Percentiles rank a stretch among this genome's conserved stretches.
Evolutionary conservation across 2,113 vertebrate species (phyloP).

Genomic region (Eolophus roseicapilla): DNA sequence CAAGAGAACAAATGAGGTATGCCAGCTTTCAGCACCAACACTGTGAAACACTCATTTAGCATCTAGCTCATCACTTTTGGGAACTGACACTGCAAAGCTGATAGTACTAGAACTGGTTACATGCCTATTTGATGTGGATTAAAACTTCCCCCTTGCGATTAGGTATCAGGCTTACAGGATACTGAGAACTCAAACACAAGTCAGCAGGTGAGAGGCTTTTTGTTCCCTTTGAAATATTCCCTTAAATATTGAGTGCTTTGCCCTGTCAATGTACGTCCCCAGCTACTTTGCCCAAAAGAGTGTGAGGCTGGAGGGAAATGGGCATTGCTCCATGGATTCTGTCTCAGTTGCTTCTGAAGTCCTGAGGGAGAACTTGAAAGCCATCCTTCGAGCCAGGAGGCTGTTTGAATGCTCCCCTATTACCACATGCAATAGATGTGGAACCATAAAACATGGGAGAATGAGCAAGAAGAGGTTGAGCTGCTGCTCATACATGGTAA

Average conservation of each 20-base stretch:
- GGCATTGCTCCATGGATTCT: background rate
- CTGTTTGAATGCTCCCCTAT: background rate
- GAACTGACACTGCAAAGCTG: background rate
- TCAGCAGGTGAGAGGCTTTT: background rate
- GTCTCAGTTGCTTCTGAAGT: background rate
- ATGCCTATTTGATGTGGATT: background rate
- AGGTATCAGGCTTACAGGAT: rapidly evolving
- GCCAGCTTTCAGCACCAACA: background rate
- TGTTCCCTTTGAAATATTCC: background rate
- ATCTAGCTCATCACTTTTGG: background rate
- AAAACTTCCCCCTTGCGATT: background rate
- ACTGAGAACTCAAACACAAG: background rate
- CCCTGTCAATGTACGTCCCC: background rate
- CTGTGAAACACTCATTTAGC: background rate
- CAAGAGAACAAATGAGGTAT: background rate
- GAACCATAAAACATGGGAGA: background rate
- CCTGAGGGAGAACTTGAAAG: background rate
- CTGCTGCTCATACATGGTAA: background rate
- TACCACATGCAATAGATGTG: background rate
- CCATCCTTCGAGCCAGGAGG: background rate
- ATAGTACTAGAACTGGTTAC: background rate
- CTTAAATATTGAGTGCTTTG: background rate
- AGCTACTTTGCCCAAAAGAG: rapidly evolving
- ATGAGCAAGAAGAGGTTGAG: background rate
- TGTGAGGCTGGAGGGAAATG: background rate